Conservation (phyloP, 2,888 invertebrate genomes). For the Callyntrura guangdongensis region DNA sequence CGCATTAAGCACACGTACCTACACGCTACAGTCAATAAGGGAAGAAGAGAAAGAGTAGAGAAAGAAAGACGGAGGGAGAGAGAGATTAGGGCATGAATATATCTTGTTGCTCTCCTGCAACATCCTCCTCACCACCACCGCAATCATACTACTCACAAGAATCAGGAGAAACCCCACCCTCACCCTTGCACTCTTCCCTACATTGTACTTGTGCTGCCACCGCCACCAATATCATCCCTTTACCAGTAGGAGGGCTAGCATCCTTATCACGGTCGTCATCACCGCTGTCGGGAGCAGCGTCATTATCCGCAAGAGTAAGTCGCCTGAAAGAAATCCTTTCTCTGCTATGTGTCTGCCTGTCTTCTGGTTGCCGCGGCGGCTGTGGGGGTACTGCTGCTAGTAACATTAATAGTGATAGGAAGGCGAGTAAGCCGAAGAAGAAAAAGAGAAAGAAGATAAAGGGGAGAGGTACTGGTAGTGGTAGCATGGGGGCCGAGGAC, state of each 20-base stretch:
- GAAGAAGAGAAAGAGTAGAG: too few species aligned
- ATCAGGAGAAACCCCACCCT: background rate
- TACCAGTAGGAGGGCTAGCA: conserved; percentile 16
- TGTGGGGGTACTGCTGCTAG: background rate
- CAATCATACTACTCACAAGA: background rate
- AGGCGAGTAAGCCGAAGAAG: background rate
- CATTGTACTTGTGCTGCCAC: conserved; percentile 40
- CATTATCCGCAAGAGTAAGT: conserved; percentile 68
- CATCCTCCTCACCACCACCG: conserved; percentile 14
- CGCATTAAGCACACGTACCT: conserved; percentile 11
- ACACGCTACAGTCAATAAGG: too few species aligned
- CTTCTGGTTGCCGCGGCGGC: background rate
- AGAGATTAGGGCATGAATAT: conserved; percentile 34
- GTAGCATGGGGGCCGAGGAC: conserved; percentile 84
- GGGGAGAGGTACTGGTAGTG: background rate
- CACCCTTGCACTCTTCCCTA: conserved; percentile 32
- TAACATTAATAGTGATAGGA: background rate
- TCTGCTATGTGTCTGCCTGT: conserved; percentile 65
- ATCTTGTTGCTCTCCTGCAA: conserved; percentile 48
- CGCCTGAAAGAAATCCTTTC: conserved; percentile 69
- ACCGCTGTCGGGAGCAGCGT: conserved; percentile 30
- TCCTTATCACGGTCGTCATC: conserved; percentile 5
- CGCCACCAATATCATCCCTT: background rate
- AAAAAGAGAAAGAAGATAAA: conserved; percentile 27
- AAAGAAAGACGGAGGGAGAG: background rate